Evolutionary conservation across 1,140 invertebrate genomes (phyloP).

Genomic region (Hyles vespertilio): DNA sequence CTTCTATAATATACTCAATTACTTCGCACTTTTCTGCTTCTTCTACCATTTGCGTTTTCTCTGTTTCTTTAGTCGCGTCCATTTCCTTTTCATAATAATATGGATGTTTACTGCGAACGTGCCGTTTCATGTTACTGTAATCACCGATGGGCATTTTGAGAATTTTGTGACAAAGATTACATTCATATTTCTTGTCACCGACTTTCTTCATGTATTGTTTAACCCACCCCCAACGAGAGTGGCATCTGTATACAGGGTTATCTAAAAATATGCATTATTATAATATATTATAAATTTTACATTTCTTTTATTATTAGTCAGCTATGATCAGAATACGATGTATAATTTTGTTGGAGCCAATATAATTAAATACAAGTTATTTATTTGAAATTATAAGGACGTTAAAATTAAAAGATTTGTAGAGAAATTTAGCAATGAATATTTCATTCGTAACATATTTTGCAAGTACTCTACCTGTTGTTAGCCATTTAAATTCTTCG

Average conservation of each 20-base stretch:
- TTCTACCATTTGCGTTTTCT: background rate
- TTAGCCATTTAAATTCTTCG: no score
- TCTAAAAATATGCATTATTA: background rate
- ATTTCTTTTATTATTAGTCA: no score
- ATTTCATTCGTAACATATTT: no score
- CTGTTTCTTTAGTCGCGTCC: background rate
- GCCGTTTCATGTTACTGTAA: conserved; percentile 8
- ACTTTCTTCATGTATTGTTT: background rate
- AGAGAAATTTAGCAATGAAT: no score
- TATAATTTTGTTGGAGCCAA: no score
- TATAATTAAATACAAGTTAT: no score
- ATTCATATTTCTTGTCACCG: background rate
- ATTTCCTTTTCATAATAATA: background rate
- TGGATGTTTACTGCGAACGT: conserved; percentile 1
- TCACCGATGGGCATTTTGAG: conserved; percentile 2
- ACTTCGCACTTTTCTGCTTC: background rate
- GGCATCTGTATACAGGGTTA: no score
- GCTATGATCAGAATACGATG: no score
- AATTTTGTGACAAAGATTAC: background rate
- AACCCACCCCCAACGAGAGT: background rate
- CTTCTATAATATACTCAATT: background rate
- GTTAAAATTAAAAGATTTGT: no score
- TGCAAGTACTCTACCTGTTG: background rate
- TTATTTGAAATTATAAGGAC: no score
- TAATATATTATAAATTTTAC: no score